Conservation (phyloP, 2,113 vertebrate species). For the Cromileptes altivelis region DNA sequence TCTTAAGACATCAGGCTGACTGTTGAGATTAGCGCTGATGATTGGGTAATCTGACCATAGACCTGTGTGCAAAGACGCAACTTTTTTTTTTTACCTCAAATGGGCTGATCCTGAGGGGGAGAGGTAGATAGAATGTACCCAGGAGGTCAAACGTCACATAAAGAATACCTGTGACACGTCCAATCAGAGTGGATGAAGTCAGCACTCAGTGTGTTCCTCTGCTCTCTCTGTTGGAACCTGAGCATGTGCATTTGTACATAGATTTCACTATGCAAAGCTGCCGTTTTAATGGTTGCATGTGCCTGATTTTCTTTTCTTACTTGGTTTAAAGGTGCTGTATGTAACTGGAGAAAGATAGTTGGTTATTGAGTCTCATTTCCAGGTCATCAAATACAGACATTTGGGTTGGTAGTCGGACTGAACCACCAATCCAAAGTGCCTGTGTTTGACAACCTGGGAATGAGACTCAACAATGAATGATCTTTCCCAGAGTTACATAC, state of each 20-base stretch:
- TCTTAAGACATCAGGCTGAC: conserved; percentile 48
- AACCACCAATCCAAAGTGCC: too few relatives aligned
- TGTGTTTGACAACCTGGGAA: too few relatives aligned
- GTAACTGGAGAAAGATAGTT: too few relatives aligned
- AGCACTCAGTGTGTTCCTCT: conserved; percentile 14
- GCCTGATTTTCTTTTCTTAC: conserved; percentile 36
- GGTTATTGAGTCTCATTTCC: too few relatives aligned
- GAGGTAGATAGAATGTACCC: conserved; percentile 24
- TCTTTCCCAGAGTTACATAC: too few relatives aligned
- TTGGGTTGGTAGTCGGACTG: too few relatives aligned
- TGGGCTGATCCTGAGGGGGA: conserved; percentile 78
- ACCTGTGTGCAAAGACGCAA: conserved; percentile 54
- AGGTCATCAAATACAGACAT: too few relatives aligned
- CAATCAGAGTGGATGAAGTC: conserved; percentile 15
- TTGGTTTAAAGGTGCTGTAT: neutral
- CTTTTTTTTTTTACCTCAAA: conserved; percentile 61
- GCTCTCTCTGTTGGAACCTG: conserved; percentile 38
- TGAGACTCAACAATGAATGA: too few relatives aligned
- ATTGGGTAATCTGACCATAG: conserved; percentile 44
- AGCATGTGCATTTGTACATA: conserved; percentile 58
- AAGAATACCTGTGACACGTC: conserved; percentile 20
- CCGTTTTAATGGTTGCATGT: conserved; percentile 49
- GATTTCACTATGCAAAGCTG: conserved; percentile 34
- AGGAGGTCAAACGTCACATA: conserved; percentile 49
- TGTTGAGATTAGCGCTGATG: conserved; percentile 29